Conservation (phyloP, 2,888 invertebrate genomes). For the Epirrita christyi region DNA sequence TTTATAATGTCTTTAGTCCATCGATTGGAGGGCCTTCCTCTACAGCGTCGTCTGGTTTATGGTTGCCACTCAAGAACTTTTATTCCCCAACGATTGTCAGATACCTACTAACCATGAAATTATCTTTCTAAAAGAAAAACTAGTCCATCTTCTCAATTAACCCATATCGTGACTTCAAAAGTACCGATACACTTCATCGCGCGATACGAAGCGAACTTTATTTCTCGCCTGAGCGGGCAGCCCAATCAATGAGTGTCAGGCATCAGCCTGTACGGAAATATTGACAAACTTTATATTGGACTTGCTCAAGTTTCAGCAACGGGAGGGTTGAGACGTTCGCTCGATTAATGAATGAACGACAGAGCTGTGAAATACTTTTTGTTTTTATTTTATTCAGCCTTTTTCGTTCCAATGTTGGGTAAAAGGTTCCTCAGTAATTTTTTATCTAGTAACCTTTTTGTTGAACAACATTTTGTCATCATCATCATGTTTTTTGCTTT, state of each 20-base stretch:
- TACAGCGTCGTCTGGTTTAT: too few species aligned
- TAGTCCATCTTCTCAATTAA: conserved; percentile 5
- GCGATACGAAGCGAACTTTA: conserved; percentile 59
- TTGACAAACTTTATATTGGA: conserved; percentile 77
- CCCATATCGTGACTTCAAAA: conserved; percentile 15
- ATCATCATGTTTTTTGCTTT: too few species aligned
- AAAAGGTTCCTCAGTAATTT: too few species aligned
- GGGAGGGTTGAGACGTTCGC: conserved; percentile 38
- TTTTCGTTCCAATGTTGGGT: background rate
- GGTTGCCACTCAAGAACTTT: too few species aligned
- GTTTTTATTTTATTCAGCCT: background rate
- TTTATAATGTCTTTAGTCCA: too few species aligned
- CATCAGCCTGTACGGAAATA: conserved; percentile 67
- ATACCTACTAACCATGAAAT: too few species aligned
- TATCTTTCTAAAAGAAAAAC: background rate
- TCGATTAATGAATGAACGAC: conserved; percentile 34
- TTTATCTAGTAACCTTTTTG: too few species aligned
- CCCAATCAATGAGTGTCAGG: conserved; percentile 72
- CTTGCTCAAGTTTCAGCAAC: conserved; percentile 53
- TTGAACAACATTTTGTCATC: too few species aligned
- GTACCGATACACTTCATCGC: conserved; percentile 27
- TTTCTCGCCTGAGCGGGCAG: conserved; percentile 64
- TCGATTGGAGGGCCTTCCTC: too few species aligned
- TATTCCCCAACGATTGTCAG: too few species aligned
- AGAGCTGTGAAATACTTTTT: conserved; percentile 11